These are phyloP conservation scores for Marmota flaviventris DNA, from an alignment of 2,113 vertebrate species.

Conservation along the genomic window DNA sequence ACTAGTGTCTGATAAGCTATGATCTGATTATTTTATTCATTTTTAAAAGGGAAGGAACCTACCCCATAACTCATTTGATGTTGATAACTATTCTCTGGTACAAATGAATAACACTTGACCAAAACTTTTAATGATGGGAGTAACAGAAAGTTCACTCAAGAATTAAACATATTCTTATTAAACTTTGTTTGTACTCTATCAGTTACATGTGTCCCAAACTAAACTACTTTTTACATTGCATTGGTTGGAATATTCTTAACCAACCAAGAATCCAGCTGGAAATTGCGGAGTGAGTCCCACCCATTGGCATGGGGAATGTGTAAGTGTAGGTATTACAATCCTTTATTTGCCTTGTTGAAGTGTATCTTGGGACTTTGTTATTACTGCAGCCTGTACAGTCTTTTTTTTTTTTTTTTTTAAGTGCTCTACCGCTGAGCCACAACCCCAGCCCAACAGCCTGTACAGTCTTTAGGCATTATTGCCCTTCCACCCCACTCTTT, in stretches of 20 bases:
- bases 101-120: background rate
- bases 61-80: background rate
- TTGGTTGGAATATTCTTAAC: background rate
- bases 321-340: background rate
- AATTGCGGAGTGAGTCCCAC: background rate
- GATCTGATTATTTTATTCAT: background rate
- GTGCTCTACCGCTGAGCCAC: too few species aligned
- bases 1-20: too few species aligned
- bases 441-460: background rate
- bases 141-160: background rate
- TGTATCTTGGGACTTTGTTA: background rate
- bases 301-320: background rate
- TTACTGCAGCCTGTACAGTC: background rate
- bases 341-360: background rate
- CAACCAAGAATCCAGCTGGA: background rate
- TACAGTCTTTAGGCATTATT: background rate
- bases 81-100: background rate
- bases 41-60: conserved; percentile 20
- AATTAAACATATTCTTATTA: background rate
- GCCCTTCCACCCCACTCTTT: background rate
- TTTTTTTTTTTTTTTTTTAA: background rate
- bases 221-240: background rate
- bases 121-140: background rate
- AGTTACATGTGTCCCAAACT: background rate
- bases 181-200: background rate